Percentiles rank a stretch among this genome's conserved stretches.
Evolutionary conservation across 23 tunicate genomes (phyloP).

Genomic region (Corella eumyota): DNA sequence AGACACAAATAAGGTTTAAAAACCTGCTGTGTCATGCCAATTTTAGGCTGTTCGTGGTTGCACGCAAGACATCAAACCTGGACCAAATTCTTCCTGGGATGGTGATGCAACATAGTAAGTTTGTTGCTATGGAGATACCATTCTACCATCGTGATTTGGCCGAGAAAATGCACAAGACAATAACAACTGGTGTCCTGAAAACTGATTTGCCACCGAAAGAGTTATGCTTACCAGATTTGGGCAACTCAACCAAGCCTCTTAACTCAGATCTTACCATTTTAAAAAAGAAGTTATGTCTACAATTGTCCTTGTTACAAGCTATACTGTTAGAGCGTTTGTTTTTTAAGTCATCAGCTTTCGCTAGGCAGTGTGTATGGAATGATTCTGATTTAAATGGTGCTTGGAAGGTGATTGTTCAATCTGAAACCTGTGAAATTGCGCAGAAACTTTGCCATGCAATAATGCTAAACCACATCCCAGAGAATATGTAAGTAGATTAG

Average conservation of each 20-base stretch:
- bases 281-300: constrained; percentile 5
- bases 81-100: constrained; percentile 13
- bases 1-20: no score
- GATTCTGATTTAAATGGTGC: constrained; percentile 15
- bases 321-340: constrained; percentile 10
- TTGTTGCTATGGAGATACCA: constrained; percentile 35
- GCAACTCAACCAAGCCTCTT: not conserved
- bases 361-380: constrained; percentile 8
- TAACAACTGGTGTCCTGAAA: not conserved
- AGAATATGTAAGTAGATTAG: constrained; percentile 5
- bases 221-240: not conserved
- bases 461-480: constrained; percentile 5
- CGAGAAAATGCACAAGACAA: constrained; percentile 16
- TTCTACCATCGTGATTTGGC: constrained; percentile 27
- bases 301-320: constrained; percentile 31
- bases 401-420: not conserved
- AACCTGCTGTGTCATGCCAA: constrained; percentile 8
- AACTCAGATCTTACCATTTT: not conserved
- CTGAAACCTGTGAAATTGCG: not conserved
- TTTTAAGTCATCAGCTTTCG: constrained; percentile 23
- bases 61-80: not conserved
- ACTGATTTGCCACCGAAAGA: not conserved
- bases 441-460: not conserved
- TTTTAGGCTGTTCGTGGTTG: constrained; percentile 63
- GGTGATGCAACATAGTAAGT: constrained; percentile 15